phyloP scores from a whole-genome alignment of 2,113 vertebrate genomes.

The Brachyistius frenatus region DNA sequence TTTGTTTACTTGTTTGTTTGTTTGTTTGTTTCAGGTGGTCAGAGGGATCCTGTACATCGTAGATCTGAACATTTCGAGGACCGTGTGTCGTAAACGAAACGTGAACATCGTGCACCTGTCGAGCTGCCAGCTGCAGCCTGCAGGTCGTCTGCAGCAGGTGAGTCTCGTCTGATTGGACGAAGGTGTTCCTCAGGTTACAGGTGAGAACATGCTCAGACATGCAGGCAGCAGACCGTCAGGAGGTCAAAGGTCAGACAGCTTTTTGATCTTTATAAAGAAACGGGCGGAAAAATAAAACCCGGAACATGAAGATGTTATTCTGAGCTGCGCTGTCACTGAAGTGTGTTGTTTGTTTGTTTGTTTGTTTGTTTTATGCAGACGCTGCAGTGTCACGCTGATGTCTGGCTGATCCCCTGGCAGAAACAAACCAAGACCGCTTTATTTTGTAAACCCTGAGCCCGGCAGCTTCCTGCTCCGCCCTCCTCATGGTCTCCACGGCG shows the following conservation, averaged over 20 bases:
- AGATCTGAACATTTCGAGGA: slow-evolving; percentile 77
- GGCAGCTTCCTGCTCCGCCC: neutral
- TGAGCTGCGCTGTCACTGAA: too few relatives aligned
- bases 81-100: slow-evolving; percentile 75
- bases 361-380: slow-evolving; percentile 57
- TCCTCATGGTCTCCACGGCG: too few relatives aligned
- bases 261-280: too few relatives aligned
- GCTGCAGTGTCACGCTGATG: slow-evolving; percentile 72
- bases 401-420: slow-evolving; percentile 77
- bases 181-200: too few relatives aligned
- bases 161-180: neutral
- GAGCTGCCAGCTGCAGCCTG: slow-evolving; percentile 73
- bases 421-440: slow-evolving; percentile 49
- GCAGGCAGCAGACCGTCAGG: too few relatives aligned
- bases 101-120: slow-evolving; percentile 27
- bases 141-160: slow-evolving; percentile 74
- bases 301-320: too few relatives aligned
- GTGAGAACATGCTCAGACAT: too few relatives aligned
- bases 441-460: slow-evolving; percentile 49
- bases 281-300: too few relatives aligned
- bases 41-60: slow-evolving; percentile 75
- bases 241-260: too few relatives aligned
- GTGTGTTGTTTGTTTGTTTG: slow-evolving; percentile 26
- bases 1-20: slow-evolving; percentile 2
- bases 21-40: slow-evolving; percentile 67